Base-by-base conservation (phyloP, 1,140 invertebrate species). In the Caenorhabditis tropicalis region DNA sequence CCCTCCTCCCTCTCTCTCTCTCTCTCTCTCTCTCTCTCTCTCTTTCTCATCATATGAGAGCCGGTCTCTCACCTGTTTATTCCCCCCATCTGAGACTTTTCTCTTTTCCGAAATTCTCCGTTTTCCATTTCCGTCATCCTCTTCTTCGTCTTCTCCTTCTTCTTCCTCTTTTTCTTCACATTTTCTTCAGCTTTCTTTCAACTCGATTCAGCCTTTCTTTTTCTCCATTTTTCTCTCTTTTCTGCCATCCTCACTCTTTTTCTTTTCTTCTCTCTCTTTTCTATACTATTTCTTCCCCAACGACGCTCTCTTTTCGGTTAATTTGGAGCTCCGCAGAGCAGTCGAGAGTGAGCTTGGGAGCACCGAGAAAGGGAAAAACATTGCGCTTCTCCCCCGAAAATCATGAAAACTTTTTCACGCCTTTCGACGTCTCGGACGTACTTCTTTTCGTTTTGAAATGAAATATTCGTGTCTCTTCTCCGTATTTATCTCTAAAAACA, bases 251-350 rank as follows among this genome's bases (percentile, higher is more conserved):
- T 65, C 58, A 36, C 65, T 74, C 10, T 74, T 12, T 74, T 74
- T 74, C 65, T 43, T n/a, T 74, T 12, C 16, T 21, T 74, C 65
- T 74, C 65, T 46, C 9, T 15, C 4, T n/a, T 39, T 19, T 39
- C 58, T 15, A 65, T n/a, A 65, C 58, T 33, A 36, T 65, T 19
- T 39, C 31, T 12, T 74, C 21, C 60, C 65, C 29, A 33, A 65
- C 58, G 58, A 65, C 58, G 29, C 58, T 21, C 58, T 74, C 65
- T 74, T 74, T 74, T 74, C 65, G 65, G 65, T 74, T 74, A 74
- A 74, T 74, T 74, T 74, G 65, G 65, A 74, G 65, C 58, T 65
- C 21, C 58, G 33, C 1, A 19, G 4, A 9, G 36, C 65, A 74
- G 65, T 43, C 65, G 65, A 43, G 65, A 43, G 33, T 74, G 65